Evolutionary conservation across 1,140 invertebrate genomes (phyloP).

Genomic region (Leptonema lineaticorne): DNA sequence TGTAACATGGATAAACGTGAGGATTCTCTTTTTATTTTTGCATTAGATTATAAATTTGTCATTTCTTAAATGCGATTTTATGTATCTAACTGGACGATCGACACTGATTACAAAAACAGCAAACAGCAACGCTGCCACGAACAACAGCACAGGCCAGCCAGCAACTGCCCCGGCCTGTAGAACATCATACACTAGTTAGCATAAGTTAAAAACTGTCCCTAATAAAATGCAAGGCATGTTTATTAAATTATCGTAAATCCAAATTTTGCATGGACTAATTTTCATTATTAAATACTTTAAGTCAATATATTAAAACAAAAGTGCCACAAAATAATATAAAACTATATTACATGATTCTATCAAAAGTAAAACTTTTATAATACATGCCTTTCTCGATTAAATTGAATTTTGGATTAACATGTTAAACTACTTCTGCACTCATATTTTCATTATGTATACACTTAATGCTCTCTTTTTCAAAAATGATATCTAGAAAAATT

Average conservation of each 20-base stretch:
- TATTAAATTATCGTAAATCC: not conserved
- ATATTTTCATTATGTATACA: no score
- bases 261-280: not conserved
- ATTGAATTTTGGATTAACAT: no score
- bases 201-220: constrained; percentile 7
- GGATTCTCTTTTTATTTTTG: no score
- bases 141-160: constrained; percentile 26
- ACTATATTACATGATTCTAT: not conserved
- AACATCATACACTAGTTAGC: constrained; percentile 26
- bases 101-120: constrained; percentile 22
- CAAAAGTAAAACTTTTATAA: no score
- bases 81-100: constrained; percentile 27
- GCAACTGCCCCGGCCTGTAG: constrained; percentile 27
- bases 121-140: constrained; percentile 26
- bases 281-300: not conserved
- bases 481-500: no score
- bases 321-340: not conserved
- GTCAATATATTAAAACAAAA: not conserved
- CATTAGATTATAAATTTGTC: no score
- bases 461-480: no score
- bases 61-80: no score
- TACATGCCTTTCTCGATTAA: no score
- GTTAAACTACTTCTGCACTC: no score
- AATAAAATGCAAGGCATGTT: constrained; percentile 9
- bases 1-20: no score